Evolutionary conservation across 1,140 invertebrate species (phyloP).

Genomic region (Cydia strobilella): DNA sequence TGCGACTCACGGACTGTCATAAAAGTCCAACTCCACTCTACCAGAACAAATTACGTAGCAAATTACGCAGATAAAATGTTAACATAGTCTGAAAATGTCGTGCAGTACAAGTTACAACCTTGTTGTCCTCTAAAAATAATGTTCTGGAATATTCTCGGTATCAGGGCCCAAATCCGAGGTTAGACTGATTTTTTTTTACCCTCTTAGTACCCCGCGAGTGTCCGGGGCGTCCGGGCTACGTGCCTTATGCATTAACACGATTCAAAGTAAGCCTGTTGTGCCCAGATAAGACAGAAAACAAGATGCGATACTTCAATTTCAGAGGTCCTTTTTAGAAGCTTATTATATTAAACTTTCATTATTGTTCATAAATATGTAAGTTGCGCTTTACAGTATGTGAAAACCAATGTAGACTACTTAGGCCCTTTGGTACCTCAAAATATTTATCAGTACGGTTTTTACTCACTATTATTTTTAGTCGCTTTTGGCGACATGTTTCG

Average conservation of each 20-base stretch:
- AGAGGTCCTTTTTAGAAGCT: not conserved
- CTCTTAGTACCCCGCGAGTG: not conserved
- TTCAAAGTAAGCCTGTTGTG: conserved; percentile 4
- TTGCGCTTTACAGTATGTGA: too few species aligned
- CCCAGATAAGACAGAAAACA: not conserved
- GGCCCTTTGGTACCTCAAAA: too few species aligned
- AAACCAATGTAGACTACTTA: too few species aligned
- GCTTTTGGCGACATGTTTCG: too few species aligned
- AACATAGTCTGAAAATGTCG: not conserved
- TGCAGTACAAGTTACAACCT: not conserved
- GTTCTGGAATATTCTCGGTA: not conserved
- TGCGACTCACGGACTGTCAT: not conserved
- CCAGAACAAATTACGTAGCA: not conserved
- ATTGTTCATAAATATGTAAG: not conserved
- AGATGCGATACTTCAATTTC: not conserved
- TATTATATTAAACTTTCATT: not conserved
- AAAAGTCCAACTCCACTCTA: not conserved
- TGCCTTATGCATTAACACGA: conserved; percentile 6
- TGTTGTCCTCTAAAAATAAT: not conserved
- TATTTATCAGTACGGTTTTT: too few species aligned
- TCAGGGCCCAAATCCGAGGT: not conserved
- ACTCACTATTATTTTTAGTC: too few species aligned
- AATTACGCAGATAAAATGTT: not conserved
- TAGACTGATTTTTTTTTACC: conserved; percentile 19
- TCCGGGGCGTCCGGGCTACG: not conserved